Base-by-base conservation (phyloP, 1,140 invertebrate genomes). In the Bombus waltoni region DNA sequence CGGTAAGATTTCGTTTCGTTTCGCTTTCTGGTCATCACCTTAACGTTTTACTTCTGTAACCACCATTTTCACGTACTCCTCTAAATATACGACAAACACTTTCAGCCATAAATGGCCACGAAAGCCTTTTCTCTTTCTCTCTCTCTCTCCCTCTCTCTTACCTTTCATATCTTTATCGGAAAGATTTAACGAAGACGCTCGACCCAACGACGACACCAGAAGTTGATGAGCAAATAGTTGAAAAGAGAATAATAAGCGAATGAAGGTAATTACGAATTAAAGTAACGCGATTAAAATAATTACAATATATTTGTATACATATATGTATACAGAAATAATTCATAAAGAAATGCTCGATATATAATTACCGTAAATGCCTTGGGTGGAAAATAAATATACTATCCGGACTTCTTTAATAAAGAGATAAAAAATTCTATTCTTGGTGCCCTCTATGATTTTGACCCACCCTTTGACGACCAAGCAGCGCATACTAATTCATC, bases 401-500 rank as follows among this genome's bases (percentile, higher is more conserved):
- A 38, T 42, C 28, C 28, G 15, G 32, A 71, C 0, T 38, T 73
- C 22, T 32, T 42, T 53, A 8, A 79, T 82, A 74, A 82, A 74
- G 38, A 10, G 22, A 32, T 28, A 62, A 62, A 22, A 57, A 53
- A 72, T 73, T 47, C 42, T 78, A 66, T 80, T 73, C 65, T 73
- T 38, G 66, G 28, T 40, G 66, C 32, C 65, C 74, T 25, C 57
- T 28, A 42, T 53, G 53, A 73, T 82, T 77, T 87, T 72, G 70
- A 83, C 13, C 68, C 80, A 82, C 53, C 66, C 84, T 81, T 75
- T 59, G 32, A 57, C 13, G 47, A 86, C 38, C 80, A 76, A 76
- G 40, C 81, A 32, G 44, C 44, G 73, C 85, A 71, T 86, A 71
- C 57, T 83, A 83, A 86, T 77, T 72, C 40, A 71, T 77, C 47